Evolutionary conservation across 2,113 vertebrate species (phyloP).

Genomic region (Coturnix japonica): DNA sequence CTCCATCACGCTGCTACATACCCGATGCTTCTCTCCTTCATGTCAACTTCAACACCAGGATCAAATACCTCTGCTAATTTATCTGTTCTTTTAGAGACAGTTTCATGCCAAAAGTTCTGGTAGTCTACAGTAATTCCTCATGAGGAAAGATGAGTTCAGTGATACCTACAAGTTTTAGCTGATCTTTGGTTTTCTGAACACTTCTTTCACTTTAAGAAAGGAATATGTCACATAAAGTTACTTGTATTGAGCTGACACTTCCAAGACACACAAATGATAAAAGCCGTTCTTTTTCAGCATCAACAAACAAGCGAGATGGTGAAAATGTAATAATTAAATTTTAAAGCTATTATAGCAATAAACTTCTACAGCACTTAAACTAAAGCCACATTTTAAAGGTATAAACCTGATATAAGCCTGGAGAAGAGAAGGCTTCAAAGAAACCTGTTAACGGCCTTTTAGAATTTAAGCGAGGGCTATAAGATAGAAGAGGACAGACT

Average conservation of each 20-base stretch:
- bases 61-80: constrained; percentile 34
- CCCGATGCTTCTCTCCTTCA: background rate
- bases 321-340: background rate
- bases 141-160: constrained; percentile 18
- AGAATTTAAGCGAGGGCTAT: too few species aligned
- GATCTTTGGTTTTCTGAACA: background rate
- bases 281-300: background rate
- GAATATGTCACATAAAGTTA: background rate
- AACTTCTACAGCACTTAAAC: background rate
- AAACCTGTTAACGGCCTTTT: too few species aligned
- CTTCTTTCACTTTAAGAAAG: background rate
- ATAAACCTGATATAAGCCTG: background rate
- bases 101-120: constrained; percentile 77
- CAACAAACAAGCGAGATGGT: background rate
- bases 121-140: background rate
- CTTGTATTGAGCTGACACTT: background rate
- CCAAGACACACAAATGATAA: constrained; percentile 12
- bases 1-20: background rate
- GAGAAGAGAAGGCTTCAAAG: too few species aligned
- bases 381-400: background rate
- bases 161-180: background rate
- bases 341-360: background rate
- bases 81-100: constrained; percentile 72
- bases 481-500: too few species aligned
- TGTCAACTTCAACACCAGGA: background rate